Evolutionary conservation across 2,888 invertebrate species (phyloP), one percentile per base, ranked within the genome.

Genomic region (Epiblema foenella): DNA sequence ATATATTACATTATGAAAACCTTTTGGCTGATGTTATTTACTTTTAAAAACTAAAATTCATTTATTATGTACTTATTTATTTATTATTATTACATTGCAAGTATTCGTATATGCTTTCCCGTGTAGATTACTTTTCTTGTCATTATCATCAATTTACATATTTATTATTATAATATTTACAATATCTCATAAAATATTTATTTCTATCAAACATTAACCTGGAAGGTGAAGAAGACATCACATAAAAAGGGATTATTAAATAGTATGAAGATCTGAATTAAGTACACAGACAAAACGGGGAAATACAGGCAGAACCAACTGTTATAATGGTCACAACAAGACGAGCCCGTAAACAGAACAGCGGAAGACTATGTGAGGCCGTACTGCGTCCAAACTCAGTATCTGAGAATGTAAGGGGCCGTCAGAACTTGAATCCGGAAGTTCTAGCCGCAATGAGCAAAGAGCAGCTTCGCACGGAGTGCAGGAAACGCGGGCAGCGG

Each of bases 401-500:
- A 60, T 88, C 90, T 80, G 93, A 93, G 59, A 90, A 89, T 85
- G 89, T 87, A 78, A 87, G 88, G 79, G 84, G 87, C 67, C 90
- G 90, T 75, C 91, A 93, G 80, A 91, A 84, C 76, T 82, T 93
- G 76, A 91, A 87, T 75, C 90, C 91, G 69, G 93, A 94, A 80
- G 89, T 93, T 81, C 89, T 95, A 83, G 92, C 94, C 72, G 89
- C 93, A 75, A 94, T 95, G 93, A 95, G 94, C 83, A 96, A 96
- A 93, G 95, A 96, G 83, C 95, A 96, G 85, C 93, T 96, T 76
- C 95, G 95, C 80, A 90, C 91, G 69, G 95, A 96, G 85, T 95
- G 95, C 93, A 93, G 95, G 78, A 95, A 95, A 90, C 89, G 95
- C 81, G 96, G 96, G 77, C 95, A 95, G 87, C 95, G 95, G 85